These are phyloP conservation scores for Plebejus melissa DNA, from an alignment of 2,888 invertebrate species.

Conservation along the genomic window DNA sequence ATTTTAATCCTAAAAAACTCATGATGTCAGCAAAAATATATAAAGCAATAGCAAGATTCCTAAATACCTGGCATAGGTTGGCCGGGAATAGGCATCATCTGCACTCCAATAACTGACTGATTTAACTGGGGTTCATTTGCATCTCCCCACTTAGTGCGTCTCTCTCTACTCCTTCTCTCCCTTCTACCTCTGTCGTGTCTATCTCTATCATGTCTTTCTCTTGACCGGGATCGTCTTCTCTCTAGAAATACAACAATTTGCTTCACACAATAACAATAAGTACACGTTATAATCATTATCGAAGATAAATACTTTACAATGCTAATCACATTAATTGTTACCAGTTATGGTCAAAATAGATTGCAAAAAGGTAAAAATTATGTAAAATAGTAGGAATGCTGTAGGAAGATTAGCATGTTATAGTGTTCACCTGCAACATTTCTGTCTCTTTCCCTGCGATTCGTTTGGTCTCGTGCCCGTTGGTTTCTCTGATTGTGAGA, in stretches of 20 bases:
- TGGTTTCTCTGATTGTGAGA: constrained; percentile 31
- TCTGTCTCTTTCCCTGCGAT: constrained; percentile 33
- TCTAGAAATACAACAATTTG: constrained; percentile 34
- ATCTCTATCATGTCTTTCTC: constrained; percentile 39
- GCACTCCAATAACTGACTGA: constrained; percentile 19
- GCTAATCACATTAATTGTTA: background rate
- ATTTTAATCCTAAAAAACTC: background rate
- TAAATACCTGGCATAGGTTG: background rate
- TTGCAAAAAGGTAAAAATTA: no score
- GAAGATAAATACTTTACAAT: no score
- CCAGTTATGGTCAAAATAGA: background rate
- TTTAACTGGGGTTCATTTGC: constrained; percentile 33
- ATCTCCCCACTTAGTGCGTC: constrained; percentile 46
- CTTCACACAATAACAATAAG: no score
- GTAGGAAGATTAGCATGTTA: background rate
- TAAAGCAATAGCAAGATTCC: background rate
- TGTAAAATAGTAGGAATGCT: background rate
- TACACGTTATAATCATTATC: no score
- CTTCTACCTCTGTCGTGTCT: constrained; percentile 36
- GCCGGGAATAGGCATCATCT: constrained; percentile 39
- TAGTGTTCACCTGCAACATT: constrained; percentile 34
- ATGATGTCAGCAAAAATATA: constrained; percentile 38
- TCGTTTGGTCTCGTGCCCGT: constrained; percentile 28
- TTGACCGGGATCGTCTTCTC: constrained; percentile 39
- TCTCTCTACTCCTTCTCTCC: constrained; percentile 37